phyloP scores from a whole-genome alignment of 2,113 vertebrate genomes.

The Caranx melampygus region DNA sequence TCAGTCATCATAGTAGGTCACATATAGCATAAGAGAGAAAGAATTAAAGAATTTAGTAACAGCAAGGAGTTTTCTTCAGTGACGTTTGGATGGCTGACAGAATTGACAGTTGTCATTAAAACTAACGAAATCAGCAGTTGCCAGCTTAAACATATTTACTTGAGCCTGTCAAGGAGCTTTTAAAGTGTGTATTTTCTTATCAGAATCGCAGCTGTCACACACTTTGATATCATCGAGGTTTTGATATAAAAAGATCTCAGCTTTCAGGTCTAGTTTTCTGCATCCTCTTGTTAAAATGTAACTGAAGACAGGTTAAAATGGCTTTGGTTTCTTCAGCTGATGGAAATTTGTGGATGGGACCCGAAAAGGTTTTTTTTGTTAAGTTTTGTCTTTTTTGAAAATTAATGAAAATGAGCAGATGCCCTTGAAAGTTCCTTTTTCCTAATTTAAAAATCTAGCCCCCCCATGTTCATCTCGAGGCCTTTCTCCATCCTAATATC shows the following conservation, averaged over 20 bases:
- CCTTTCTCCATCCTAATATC: conserved; percentile 38
- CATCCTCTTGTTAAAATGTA: background rate
- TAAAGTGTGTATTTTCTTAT: background rate
- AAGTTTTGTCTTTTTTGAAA: conserved; percentile 37
- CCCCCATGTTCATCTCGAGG: conserved; percentile 32
- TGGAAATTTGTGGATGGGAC: conserved; percentile 48
- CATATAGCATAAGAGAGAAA: background rate
- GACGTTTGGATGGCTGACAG: background rate
- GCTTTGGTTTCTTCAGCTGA: conserved; percentile 33
- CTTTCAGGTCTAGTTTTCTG: background rate
- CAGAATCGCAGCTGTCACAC: background rate
- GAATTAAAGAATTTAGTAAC: background rate
- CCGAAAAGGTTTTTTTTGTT: conserved; percentile 27
- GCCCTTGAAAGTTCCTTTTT: conserved; percentile 58
- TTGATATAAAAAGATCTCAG: background rate
- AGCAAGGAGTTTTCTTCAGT: background rate
- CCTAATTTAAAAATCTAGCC: conserved; percentile 45
- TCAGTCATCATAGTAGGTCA: background rate
- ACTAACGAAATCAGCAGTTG: background rate
- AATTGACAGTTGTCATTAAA: background rate
- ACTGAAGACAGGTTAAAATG: conserved; percentile 5
- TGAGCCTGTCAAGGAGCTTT: background rate
- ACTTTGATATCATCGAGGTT: background rate
- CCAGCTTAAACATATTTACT: background rate
- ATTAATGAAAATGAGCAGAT: conserved; percentile 54